Base-by-base conservation (phyloP, 2,797 vertebrate genomes). In the Hybognathus amarus region DNA sequence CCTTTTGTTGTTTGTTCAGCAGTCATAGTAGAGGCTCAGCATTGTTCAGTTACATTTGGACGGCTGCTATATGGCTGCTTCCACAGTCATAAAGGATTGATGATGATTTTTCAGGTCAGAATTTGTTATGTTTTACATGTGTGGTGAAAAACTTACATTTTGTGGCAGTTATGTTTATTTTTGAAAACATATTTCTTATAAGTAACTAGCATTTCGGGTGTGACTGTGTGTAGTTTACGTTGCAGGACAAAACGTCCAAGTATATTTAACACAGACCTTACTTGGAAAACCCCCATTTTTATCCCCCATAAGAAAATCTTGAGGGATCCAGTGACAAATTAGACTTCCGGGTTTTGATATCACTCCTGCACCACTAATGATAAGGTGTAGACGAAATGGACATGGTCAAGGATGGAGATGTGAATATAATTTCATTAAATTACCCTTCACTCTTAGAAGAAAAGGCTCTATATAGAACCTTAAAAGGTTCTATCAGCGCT, bases 1-100 rank as follows among this genome's bases (percentile, higher is more conserved):
- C 54, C 56, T 77, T 40, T 63, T 45, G 38, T 63, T 77, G 52
- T 77, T 77, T 77, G 75, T 45, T 77, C 56, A 77, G 54, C 40
- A 61, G 75, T 77, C 17, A 59, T 42, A 30, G 17, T 45, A 63
- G 38, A 12, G 61, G 40, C 75, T 77, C 75, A 45, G 75, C 56
- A 77, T 45, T 77, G 42, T 63, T 77, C 15, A 3, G 56, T 36
- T 68, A 61, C 8, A 77, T 11, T 63, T 40, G 38, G 24, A 22
- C 7, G 30, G 27, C 33, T 52, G 47, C 27, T 52, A 5, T 54
- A 11, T 6, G 10, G 70, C 11, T 33, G 27, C 70, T 52, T 52
- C 45, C 0, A 0, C 5, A 2, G 7, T 61, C 56, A 27, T 45
- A 42, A 61, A 20, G 33, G 5, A 18, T 15, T 77, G 6, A 24